phyloP scores from a whole-genome alignment of 2,113 vertebrate genomes.

The Apteryx mantelli region DNA sequence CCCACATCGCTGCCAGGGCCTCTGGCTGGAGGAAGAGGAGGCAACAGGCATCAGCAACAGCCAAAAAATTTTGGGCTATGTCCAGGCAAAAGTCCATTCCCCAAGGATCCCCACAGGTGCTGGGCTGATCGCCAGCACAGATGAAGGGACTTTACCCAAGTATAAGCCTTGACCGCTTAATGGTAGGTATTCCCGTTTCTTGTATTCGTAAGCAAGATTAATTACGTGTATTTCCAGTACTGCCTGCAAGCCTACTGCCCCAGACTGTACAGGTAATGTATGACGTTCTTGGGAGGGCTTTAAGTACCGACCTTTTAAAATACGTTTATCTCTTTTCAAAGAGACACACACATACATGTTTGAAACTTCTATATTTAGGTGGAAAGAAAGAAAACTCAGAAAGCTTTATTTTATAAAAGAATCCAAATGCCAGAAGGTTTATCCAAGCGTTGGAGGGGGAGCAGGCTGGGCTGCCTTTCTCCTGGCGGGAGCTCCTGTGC shows the following conservation, averaged over 20 bases:
- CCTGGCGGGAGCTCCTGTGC: neutral
- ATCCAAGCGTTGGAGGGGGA: neutral
- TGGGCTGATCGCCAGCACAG: neutral
- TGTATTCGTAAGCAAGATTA: too few species aligned
- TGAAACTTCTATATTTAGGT: neutral
- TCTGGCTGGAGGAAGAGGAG: neutral
- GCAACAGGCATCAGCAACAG: neutral
- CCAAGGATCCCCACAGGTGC: fast-evolving
- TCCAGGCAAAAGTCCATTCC: fast-evolving
- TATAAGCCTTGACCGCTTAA: too few species aligned
- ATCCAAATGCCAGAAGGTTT: neutral
- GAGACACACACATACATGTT: neutral
- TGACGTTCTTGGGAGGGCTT: neutral
- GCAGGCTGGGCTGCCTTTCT: neutral
- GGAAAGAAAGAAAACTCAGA: neutral
- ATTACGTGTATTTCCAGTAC: neutral
- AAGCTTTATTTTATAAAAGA: neutral
- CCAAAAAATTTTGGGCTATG: neutral
- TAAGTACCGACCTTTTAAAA: neutral
- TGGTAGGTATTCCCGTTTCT: too few species aligned
- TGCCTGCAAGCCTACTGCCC: too few species aligned
- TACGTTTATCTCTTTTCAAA: neutral
- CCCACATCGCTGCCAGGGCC: too few species aligned
- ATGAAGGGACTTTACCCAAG: too few species aligned
- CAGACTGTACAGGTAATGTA: neutral